Conservation (phyloP, 2,888 invertebrate genomes). For the Drosophila yooni region DNA sequence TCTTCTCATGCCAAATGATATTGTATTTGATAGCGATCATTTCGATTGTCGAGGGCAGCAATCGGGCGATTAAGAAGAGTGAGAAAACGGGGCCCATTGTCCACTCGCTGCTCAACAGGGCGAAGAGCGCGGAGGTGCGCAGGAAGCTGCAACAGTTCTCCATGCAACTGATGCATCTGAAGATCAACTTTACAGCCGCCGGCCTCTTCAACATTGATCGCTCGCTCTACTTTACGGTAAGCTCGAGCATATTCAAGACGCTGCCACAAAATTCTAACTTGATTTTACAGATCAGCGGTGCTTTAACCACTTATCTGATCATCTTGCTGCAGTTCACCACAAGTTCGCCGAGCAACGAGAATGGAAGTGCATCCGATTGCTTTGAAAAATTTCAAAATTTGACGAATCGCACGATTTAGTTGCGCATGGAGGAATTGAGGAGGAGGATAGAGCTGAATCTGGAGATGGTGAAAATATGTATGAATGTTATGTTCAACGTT, state of each 20-base stretch:
- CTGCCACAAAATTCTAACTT: not conserved
- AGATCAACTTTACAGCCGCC: constrained; percentile 84
- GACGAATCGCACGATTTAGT: constrained; percentile 60
- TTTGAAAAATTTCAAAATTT: constrained; percentile 54
- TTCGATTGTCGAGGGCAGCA: constrained; percentile 84
- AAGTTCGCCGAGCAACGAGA: constrained; percentile 59
- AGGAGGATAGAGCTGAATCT: constrained; percentile 8
- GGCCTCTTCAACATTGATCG: constrained; percentile 85
- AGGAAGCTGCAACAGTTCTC: constrained; percentile 84
- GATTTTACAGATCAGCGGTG: constrained; percentile 83
- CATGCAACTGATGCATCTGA: constrained; percentile 84
- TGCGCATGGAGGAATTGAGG: not conserved
- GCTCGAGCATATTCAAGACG: not conserved
- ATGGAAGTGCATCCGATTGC: constrained; percentile 35
- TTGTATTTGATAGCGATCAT: constrained; percentile 84
- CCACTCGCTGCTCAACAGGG: constrained; percentile 82
- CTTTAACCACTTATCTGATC: constrained; percentile 85
- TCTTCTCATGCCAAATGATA: constrained; percentile 85
- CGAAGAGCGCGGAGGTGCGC: constrained; percentile 79
- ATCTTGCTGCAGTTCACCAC: constrained; percentile 85
- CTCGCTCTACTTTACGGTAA: constrained; percentile 84
- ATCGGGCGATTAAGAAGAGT: constrained; percentile 84
- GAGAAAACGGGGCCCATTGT: constrained; percentile 84
- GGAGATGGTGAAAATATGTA: constrained; percentile 20
- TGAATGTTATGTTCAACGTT: constrained; percentile 18